phyloP scores from a whole-genome alignment of 2,113 vertebrate species.

The Elachura formosa region DNA sequence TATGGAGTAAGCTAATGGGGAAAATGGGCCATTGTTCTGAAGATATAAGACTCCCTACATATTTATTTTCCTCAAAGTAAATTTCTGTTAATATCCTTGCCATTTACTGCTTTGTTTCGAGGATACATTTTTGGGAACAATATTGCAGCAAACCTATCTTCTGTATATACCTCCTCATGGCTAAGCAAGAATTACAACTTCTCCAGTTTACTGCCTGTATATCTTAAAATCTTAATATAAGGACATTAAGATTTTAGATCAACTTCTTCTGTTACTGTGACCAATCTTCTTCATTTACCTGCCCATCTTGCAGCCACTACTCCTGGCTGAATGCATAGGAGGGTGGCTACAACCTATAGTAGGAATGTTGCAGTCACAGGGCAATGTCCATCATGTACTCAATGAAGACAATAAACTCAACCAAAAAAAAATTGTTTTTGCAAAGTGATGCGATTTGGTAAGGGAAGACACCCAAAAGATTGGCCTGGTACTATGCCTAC shows the following conservation, averaged over 20 bases:
- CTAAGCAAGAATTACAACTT: neutral
- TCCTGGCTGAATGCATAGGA: neutral
- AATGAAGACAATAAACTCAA: neutral
- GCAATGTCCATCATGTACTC: neutral
- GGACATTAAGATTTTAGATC: neutral
- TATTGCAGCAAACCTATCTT: neutral
- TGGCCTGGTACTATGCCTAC: neutral
- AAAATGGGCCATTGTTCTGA: neutral
- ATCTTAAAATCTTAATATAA: neutral
- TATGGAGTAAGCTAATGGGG: neutral
- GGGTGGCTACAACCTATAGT: neutral
- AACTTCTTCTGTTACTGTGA: neutral
- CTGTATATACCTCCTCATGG: neutral
- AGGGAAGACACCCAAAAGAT: neutral
- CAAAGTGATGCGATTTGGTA: neutral
- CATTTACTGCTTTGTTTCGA: neutral
- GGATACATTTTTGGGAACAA: neutral
- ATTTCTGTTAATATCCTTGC: neutral
- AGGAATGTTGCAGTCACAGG: neutral
- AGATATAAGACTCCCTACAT: too few species aligned
- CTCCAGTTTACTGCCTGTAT: neutral
- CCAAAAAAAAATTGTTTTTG: neutral
- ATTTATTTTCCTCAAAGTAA: neutral
- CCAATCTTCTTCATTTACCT: neutral
- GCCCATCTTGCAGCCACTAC: neutral